A percentile compares a stretch with the other conserved stretches of the same genome.
Evolutionary conservation across 2,888 invertebrate species (phyloP).

Genomic region (Panopea generosa): DNA sequence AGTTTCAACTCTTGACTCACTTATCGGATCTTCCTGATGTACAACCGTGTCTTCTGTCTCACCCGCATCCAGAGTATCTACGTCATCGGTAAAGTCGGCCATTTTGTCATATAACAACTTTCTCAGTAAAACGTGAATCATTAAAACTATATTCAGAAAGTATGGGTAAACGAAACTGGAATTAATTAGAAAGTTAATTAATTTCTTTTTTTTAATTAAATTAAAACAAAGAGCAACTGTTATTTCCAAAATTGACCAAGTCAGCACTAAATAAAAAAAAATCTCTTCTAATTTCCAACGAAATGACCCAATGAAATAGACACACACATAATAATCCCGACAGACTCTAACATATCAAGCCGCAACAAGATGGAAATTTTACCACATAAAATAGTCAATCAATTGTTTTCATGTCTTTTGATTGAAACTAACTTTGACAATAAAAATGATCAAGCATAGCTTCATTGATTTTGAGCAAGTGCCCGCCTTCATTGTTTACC

Average conservation of each 20-base stretch:
- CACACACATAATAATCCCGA: no score
- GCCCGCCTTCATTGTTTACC: slow-evolving; percentile 53
- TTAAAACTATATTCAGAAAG: neutral
- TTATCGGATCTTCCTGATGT: slow-evolving; percentile 51
- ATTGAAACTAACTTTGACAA: slow-evolving; percentile 59
- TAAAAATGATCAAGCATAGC: slow-evolving; percentile 48
- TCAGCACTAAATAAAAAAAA: no score
- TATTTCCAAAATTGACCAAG: no score
- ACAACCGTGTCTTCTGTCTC: slow-evolving; percentile 39
- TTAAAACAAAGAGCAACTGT: no score
- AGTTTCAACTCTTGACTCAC: slow-evolving; percentile 37
- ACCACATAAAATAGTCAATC: slow-evolving; percentile 45
- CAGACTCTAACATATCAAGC: slow-evolving; percentile 25
- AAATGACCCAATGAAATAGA: neutral
- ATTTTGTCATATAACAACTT: neutral
- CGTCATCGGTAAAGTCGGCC: slow-evolving; percentile 6
- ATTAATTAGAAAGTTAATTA: no score
- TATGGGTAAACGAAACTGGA: no score
- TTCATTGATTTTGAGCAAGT: slow-evolving; percentile 59
- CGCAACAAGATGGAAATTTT: slow-evolving; percentile 54
- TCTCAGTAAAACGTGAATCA: neutral
- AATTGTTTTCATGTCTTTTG: slow-evolving; percentile 59
- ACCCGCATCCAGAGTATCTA: neutral
- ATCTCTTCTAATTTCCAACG: no score
- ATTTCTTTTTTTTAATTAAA: no score